These are phyloP conservation scores for Drosophila austrosaltans DNA, from an alignment of 2,888 invertebrate genomes.

Conservation along the genomic window DNA sequence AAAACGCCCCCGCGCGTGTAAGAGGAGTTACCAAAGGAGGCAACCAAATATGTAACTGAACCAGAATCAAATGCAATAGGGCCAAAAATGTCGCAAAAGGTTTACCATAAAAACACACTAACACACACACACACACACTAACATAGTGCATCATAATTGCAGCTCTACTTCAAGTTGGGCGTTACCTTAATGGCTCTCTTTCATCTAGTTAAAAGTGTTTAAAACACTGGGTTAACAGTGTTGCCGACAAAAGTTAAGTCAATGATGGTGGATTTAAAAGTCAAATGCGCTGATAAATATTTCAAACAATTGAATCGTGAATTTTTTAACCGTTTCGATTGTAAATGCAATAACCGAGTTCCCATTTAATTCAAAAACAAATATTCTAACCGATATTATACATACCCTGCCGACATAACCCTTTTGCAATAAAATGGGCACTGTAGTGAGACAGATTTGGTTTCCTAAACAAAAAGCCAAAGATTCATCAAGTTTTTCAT, in stretches of 20 bases:
- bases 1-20: slow-evolving; percentile 75
- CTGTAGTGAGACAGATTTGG: not conserved
- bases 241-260: not conserved
- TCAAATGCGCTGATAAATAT: not conserved
- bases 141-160: slow-evolving; percentile 4
- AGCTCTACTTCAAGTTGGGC: slow-evolving; percentile 14
- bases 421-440: not conserved
- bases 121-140: slow-evolving; percentile 26
- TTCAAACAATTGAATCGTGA: no score
- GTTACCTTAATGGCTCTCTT: slow-evolving; percentile 8
- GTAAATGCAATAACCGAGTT: no score
- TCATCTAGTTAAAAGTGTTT: not conserved
- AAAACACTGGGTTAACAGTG: not conserved
- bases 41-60: slow-evolving; percentile 2
- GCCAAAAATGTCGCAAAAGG: slow-evolving; percentile 67
- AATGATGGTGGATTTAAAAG: not conserved
- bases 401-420: not conserved
- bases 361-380: no score
- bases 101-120: slow-evolving; percentile 24
- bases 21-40: slow-evolving; percentile 56
- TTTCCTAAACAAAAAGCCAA: slow-evolving; percentile 30
- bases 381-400: no score
- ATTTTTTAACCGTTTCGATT: no score
- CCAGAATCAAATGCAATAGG: slow-evolving; percentile 52
- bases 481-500: slow-evolving; percentile 69